Base-by-base conservation (phyloP, 2,113 vertebrate genomes). In the Peromyscus maniculatus region DNA sequence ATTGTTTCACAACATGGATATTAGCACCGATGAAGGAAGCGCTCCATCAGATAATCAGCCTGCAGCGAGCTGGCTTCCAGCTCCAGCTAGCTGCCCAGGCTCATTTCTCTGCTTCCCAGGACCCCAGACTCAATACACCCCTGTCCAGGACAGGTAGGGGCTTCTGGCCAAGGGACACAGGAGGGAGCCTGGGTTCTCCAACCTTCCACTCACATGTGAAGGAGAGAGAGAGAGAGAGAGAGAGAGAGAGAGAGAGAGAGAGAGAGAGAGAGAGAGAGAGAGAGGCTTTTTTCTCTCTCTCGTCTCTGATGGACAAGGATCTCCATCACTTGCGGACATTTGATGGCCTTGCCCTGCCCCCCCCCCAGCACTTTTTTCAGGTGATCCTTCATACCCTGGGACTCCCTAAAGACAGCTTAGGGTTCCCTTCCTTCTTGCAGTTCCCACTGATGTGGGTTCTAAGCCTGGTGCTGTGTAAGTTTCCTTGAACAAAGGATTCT, bases 1-100 rank as follows among this genome's bases (percentile, higher is more conserved):
- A 99, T 99, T 99, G 99, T 99, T 99, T 98, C 97, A 49, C 98
- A 98, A 98, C 98, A 98, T 98, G 99, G 98, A 98, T 99, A 99
- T 99, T 99, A 99, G 98, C 98, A 72, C 98, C 98, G 98, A 99
- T 99, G 99, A 98, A 99, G 99, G 99, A 99, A 99, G 99, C 98
- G 98, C 97, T 98, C 98, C 98, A 99, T 99, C 99, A 99, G 99
- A 99, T 99, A 99, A 99, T 98, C 98, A 96, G 98, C 98, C 96
- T 97, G 98, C 98, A 97, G 98, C 93, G 97, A 98, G 98, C 97
- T 97, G 98, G 98, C 97, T 98, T 99, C 98, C 98, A 98, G 98
- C 28, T 95, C 0, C 79, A 98, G 97, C 96, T 93, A 98, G 97
- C 96, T 93, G 96, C 87, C 4, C 97, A 98, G 98, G 98, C 95